Evolutionary conservation across 1,140 invertebrate genomes (phyloP).

Genomic region (Prorops nasuta): DNA sequence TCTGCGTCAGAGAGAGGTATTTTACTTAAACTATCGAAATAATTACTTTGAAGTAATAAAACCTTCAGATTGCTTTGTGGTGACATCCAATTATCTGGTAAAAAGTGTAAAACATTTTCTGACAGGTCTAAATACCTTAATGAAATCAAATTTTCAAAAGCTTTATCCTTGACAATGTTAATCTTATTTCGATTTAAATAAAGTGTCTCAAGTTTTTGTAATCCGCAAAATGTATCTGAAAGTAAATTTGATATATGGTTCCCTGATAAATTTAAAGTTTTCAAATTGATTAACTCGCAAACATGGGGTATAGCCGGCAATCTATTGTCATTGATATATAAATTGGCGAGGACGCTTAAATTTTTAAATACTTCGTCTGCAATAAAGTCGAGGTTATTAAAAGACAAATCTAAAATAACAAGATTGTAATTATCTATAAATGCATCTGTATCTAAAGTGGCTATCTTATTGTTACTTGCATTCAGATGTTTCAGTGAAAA

Average conservation of each 20-base stretch:
- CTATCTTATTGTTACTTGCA: no score
- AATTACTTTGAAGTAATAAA: no score
- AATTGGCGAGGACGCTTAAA: conserved; percentile 17
- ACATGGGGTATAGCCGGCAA: conserved; percentile 34
- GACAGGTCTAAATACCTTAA: conserved; percentile 44
- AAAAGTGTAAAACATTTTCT: no score
- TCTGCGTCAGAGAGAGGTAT: no score
- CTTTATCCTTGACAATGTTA: conserved; percentile 21
- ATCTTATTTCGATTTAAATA: conserved; percentile 38
- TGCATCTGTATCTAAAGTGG: conserved; percentile 29
- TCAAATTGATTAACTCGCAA: conserved; percentile 16
- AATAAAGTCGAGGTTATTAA: conserved; percentile 30
- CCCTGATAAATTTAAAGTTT: conserved; percentile 29
- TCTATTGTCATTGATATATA: conserved; percentile 38
- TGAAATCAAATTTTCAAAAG: conserved; percentile 27
- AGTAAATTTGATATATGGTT: conserved; percentile 33
- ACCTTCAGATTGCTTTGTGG: no score
- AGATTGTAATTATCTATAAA: conserved; percentile 29
- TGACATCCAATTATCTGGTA: no score
- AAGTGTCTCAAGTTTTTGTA: conserved; percentile 25
- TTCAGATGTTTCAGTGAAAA: no score
- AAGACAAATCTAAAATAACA: conserved; percentile 32
- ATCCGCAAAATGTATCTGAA: conserved; percentile 18
- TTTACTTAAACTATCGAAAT: no score
- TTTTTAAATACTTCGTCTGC: conserved; percentile 19